Evolutionary conservation across 2,113 vertebrate species (phyloP).

Genomic region (Caranx melampygus): DNA sequence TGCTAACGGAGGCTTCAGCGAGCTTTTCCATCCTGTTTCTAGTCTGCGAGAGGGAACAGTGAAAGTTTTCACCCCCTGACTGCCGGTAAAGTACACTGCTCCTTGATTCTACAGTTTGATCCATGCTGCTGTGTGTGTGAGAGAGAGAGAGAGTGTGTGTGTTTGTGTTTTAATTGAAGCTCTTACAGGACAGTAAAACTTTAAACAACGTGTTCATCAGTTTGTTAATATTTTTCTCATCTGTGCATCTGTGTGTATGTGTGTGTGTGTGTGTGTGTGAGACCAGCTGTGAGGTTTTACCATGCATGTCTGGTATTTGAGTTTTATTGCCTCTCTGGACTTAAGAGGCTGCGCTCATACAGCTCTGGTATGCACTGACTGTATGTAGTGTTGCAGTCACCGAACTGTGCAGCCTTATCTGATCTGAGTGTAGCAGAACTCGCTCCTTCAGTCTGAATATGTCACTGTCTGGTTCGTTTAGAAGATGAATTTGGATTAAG

Average conservation of each 20-base stretch:
- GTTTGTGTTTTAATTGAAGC: background rate
- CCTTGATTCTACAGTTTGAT: background rate
- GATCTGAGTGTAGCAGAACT: background rate
- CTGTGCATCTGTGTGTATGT: constrained; percentile 33
- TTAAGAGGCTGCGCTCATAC: constrained; percentile 63
- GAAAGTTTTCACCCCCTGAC: constrained; percentile 51
- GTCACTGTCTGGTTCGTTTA: background rate
- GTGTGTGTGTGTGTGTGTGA: background rate
- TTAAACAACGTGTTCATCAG: background rate
- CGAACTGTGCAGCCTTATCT: constrained; percentile 29
- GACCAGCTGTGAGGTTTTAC: constrained; percentile 78
- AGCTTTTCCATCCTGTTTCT: constrained; percentile 69
- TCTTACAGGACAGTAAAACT: constrained; percentile 2
- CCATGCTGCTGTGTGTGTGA: too few relatives aligned
- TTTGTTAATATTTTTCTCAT: constrained; percentile 14
- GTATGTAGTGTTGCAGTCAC: constrained; percentile 44
- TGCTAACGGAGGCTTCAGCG: constrained; percentile 41
- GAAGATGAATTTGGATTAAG: background rate
- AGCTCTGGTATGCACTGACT: constrained; percentile 66
- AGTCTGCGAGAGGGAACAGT: constrained; percentile 48
- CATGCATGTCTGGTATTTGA: constrained; percentile 75
- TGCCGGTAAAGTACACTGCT: constrained; percentile 37
- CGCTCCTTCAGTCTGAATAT: background rate
- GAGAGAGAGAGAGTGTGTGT: background rate
- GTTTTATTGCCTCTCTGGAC: constrained; percentile 75